Base-by-base conservation (phyloP, 1,140 invertebrate genomes). In the Frieseomelitta varia region DNA sequence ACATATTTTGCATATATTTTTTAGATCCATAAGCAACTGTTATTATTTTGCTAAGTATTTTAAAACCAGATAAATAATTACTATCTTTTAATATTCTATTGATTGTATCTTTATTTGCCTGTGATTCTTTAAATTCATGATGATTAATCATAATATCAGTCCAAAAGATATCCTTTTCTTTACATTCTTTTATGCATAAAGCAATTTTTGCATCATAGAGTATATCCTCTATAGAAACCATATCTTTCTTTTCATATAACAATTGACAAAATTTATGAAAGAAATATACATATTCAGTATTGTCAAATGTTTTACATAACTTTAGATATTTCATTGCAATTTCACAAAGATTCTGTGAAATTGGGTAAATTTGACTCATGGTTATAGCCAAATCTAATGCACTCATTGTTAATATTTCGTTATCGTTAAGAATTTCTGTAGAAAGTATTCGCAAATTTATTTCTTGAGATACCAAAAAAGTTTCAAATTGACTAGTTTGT, bases 331-430 rank as follows among this genome's bases (percentile, higher is more conserved):
- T 93, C 58, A 88, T 85, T 6, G 93, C 93, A 24, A 94, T 87
- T 4, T 93, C 90, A 19, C 89, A 90, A 6, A 94, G 56, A 79
- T 88, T 93, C 4, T 74, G 80, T 12, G 93, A 93, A 21, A 84
- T 83, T 27, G 86, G 78, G 51, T 75, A 81, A 10, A 76, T 88
- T 10, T 88, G 84, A 21, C 88, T 79, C 55, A 88, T 88, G 17
- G 93, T 94, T n/a, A 94, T 56, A 12, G 93, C 90, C 8, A 94
- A 78, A 87, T 94, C 93, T 4, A 94, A 61, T 3, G 85, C 89
- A 15, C 91, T 89, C 12, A 94, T 76, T 12, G 92, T 92, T 75
- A 93, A 85, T 30, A 93, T 88, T 71, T 94, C 89, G 24, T 93
- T 90, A 3, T 72, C 81, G 21, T 51, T 90, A 14, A 77, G 67